Base-by-base conservation (phyloP, 2,113 vertebrate genomes). In the Halcyon senegalensis region DNA sequence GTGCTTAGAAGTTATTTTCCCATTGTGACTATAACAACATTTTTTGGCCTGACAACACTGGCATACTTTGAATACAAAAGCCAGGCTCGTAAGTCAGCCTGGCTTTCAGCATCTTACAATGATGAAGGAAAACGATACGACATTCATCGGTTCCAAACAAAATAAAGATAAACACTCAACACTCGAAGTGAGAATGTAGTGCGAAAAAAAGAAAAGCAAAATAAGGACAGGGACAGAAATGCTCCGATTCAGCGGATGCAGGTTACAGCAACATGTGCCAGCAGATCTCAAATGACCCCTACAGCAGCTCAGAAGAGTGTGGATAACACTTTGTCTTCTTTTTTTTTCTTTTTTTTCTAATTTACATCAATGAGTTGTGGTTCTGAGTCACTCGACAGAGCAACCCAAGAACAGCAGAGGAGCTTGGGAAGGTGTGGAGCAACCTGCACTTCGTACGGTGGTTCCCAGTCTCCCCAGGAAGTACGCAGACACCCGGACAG, bases 11-110 rank as follows among this genome's bases (percentile, higher is more conserved):
- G 85, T 92, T 96, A 93, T 96, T 96, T 95, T 92, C 95, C 92
- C 90, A 87, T 88, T 97, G 96, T 96, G 94, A 95, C 94, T 94
- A n/a, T 86, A 93, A 96, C 82, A 87, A 94, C 92, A 50, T 91
- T 94, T 92, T 96, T 90, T 96, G 88, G 79, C 85, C 73, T 92
- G 79, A 96, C 94, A 96, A 78, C 80, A 72, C 66, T 90, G 88
- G 90, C 90, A 94, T 64, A 84, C 39, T 94, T 76, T 72, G 73
- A 92, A 94, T 75, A 91, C 1, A 1, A 87, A 92, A 93, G 80
- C 41, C 80, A 85, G 46, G 76, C 84, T 92, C 21, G 0, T 81
- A 96, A 93, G 83, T 75, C 90, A 93, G 85, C 60, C 69, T 84
- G 73, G 90, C 68, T 96, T 94, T 92, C 88, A 96, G 92, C 84